Evolutionary conservation across 1,140 invertebrate species (phyloP), one percentile per base, ranked within the genome.

Genomic region (Nasonia vitripennis): DNA sequence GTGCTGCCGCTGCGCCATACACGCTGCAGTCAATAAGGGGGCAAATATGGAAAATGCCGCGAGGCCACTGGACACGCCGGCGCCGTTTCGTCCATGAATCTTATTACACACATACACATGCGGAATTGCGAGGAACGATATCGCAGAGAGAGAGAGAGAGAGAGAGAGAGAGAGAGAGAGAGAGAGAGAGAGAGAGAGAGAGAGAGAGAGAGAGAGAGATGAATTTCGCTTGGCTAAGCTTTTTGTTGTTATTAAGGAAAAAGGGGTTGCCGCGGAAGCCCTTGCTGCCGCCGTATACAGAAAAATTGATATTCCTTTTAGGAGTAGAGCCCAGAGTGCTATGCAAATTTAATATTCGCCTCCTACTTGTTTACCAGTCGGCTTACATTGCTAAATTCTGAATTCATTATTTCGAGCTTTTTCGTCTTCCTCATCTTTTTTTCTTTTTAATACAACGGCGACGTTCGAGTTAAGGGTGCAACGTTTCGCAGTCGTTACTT

Each of bases 31-130:
- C 78, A 23, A 79, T 79, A 79, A 62, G 51, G 73, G 75, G 37
- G 27, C 62, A 81, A 85, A 85, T 85, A 85, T 81, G 84, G 84
- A 74, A 81, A 81, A 80, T 73, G 78, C 23, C 55, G 79, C 71
- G 79, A 41, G 80, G 73, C 48, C 41, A 55, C 48, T 78, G 85
- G 85, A 86, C 62, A 73, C n/a, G 27, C 12, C 27, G 84, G 86
- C 87, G 87, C 87, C 87, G 83, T 80, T 87, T 86, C 78, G 84
- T 78, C 84, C 86, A 87, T 87, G 85, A 88, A 88, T 88, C 84
- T 87, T 14, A 37, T 17, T 9, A 6, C 70, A 71, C 70, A 31
- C 73, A 20, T 17, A 71, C 34, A 45, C 14, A 34, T 17, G n/a
- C 4, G 6, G 2, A 70, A 27, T 11, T 70, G 67, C 11, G 17